Percentiles rank a stretch among this genome's conserved stretches.
Evolutionary conservation across 2,113 vertebrate species (phyloP).

Genomic region (Verasper variegatus): DNA sequence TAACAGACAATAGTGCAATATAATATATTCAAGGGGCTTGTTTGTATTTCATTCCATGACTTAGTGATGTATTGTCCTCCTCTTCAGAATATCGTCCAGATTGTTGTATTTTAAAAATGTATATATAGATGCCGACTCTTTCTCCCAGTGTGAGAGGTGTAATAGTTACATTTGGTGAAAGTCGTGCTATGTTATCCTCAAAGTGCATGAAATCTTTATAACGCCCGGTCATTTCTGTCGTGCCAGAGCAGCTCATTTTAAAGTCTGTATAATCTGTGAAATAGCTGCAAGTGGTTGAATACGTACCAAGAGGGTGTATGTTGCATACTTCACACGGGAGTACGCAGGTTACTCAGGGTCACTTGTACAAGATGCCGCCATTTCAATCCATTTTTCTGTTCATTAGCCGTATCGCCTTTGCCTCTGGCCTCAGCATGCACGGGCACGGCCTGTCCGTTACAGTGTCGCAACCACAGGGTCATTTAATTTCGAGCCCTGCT

Average conservation of each 20-base stretch:
- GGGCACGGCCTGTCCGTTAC: conserved; percentile 57
- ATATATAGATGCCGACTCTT: background rate
- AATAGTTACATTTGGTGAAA: conserved; percentile 30
- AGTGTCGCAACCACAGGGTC: conserved; percentile 61
- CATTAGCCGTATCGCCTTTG: conserved; percentile 64
- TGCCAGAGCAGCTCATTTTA: conserved; percentile 47
- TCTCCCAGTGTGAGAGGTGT: background rate
- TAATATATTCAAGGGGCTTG: conserved; percentile 21
- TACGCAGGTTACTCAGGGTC: conserved; percentile 44
- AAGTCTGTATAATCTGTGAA: conserved; percentile 53
- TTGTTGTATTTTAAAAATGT: background rate
- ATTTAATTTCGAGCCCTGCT: conserved; percentile 65
- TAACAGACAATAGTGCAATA: background rate
- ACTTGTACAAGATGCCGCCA: conserved; percentile 44
- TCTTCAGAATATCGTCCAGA: background rate
- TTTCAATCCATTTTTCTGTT: conserved; percentile 60
- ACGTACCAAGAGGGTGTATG: background rate
- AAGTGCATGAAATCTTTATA: conserved; percentile 41
- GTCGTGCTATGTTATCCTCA: conserved; percentile 28
- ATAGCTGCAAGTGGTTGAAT: conserved; percentile 45
- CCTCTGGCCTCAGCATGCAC: conserved; percentile 48
- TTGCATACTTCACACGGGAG: conserved; percentile 40
- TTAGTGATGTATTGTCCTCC: background rate
- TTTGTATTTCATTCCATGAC: conserved; percentile 5
- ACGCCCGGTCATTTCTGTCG: conserved; percentile 38